Percentiles rank a stretch among this genome's conserved stretches.
Conservation (phyloP, 2,113 vertebrate genomes). For the Nothocercus nigrocapillus region DNA sequence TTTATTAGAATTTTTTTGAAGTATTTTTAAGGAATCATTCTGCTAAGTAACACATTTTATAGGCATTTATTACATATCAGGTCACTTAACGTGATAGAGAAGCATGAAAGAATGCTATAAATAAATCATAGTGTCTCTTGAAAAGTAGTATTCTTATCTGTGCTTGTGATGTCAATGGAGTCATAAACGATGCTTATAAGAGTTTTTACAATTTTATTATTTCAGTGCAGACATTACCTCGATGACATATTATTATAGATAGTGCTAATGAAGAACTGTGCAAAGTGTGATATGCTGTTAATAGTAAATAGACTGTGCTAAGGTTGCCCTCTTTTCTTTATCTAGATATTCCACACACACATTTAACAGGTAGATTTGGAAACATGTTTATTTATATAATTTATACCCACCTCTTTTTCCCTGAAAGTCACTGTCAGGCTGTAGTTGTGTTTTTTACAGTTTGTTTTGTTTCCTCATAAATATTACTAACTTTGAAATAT, state of each 20-base stretch:
- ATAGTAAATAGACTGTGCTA: neutral
- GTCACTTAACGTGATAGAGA: neutral
- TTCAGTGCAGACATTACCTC: neutral
- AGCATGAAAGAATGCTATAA: neutral
- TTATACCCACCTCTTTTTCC: neutral
- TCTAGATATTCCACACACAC: neutral
- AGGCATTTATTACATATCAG: neutral
- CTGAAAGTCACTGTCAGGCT: neutral
- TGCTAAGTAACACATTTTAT: neutral
- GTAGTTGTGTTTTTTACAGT: neutral
- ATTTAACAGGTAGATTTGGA: neutral
- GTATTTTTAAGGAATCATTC: neutral
- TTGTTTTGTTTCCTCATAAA: neutral
- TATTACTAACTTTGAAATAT: neutral
- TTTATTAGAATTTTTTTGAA: neutral
- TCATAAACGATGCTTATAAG: neutral
- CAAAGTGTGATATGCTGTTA: neutral
- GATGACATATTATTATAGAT: neutral
- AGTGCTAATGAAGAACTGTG: neutral
- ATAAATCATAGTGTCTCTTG: neutral
- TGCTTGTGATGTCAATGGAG: neutral
- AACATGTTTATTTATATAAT: too few relatives aligned
- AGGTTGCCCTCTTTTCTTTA: neutral
- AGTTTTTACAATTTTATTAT: neutral
- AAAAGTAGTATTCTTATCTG: neutral